A percentile compares a stretch with the other conserved stretches of the same genome.
Evolutionary conservation across 2,888 invertebrate genomes (phyloP).

Genomic region (Rhimphoctona megacephalus): DNA sequence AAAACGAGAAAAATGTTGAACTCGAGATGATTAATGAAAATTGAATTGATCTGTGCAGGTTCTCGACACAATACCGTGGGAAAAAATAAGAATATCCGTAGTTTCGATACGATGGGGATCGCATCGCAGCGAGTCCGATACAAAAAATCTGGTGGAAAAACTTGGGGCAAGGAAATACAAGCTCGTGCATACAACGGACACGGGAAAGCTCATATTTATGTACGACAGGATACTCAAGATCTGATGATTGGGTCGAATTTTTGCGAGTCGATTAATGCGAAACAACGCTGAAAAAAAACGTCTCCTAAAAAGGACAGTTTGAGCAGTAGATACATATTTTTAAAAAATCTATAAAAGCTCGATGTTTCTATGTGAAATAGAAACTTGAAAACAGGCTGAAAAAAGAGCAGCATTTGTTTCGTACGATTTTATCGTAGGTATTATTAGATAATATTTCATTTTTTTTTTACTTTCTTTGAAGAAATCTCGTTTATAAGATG

Average conservation of each 20-base stretch:
- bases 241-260: constrained; percentile 66
- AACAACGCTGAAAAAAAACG: background rate
- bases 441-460: constrained; percentile 41
- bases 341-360: constrained; percentile 4
- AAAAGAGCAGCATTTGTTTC: constrained; percentile 42
- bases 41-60: constrained; percentile 73
- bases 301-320: background rate
- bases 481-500: constrained; percentile 9
- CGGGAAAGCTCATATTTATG: constrained; percentile 81
- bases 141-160: constrained; percentile 80
- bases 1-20: background rate
- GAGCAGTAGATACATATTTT: constrained; percentile 1
- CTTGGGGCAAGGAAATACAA: constrained; percentile 79
- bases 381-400: background rate
- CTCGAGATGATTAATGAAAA: background rate
- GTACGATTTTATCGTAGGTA: constrained; percentile 74
- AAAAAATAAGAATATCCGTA: constrained; percentile 80
- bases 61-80: constrained; percentile 83
- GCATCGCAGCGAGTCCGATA: constrained; percentile 80
- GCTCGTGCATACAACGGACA: constrained; percentile 75
- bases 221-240: constrained; percentile 80
- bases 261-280: background rate
- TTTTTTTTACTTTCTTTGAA: constrained; percentile 22
- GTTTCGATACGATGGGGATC: constrained; percentile 82
- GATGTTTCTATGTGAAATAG: constrained; percentile 1